A percentile compares a stretch with the other conserved stretches of the same genome.
Conservation (phyloP, 2,113 vertebrate genomes). For the Campylomormyrus numenius region DNA sequence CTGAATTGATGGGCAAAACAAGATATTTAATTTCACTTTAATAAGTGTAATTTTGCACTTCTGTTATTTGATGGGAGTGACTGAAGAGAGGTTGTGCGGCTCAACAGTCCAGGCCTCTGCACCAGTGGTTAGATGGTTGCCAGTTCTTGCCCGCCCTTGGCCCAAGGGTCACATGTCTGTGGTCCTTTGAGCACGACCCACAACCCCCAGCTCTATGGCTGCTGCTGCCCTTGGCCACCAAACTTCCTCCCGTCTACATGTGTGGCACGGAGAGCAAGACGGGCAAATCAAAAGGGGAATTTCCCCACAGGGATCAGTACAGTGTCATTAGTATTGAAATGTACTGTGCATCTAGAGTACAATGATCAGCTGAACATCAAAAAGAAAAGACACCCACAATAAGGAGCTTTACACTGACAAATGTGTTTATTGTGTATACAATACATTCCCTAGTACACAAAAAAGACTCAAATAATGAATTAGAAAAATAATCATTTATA, state of each 20-base stretch:
- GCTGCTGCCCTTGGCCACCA: too few species aligned
- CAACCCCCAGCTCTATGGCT: not conserved
- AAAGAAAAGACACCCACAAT: not conserved
- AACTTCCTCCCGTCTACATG: not conserved
- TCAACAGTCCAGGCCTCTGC: not conserved
- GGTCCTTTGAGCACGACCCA: not conserved
- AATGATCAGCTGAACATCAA: not conserved
- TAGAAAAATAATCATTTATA: conserved; percentile 17
- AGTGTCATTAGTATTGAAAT: not conserved
- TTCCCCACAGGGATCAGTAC: not conserved
- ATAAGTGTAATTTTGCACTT: not conserved
- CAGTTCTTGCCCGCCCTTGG: not conserved
- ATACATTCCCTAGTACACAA: not conserved
- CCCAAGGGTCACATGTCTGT: not conserved
- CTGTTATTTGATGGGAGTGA: not conserved
- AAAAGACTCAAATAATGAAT: not conserved
- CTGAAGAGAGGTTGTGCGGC: not conserved
- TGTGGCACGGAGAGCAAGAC: not conserved
- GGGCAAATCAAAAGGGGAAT: too few species aligned
- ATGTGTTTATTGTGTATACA: not conserved
- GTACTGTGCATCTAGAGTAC: not conserved
- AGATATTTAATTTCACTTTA: not conserved
- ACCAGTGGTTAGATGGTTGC: not conserved
- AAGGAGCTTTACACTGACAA: not conserved
- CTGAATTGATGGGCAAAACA: not conserved